A percentile compares a stretch with the other conserved stretches of the same genome.
Conservation (phyloP, 2,113 vertebrate species). For the Notarius quadriscutis region DNA sequence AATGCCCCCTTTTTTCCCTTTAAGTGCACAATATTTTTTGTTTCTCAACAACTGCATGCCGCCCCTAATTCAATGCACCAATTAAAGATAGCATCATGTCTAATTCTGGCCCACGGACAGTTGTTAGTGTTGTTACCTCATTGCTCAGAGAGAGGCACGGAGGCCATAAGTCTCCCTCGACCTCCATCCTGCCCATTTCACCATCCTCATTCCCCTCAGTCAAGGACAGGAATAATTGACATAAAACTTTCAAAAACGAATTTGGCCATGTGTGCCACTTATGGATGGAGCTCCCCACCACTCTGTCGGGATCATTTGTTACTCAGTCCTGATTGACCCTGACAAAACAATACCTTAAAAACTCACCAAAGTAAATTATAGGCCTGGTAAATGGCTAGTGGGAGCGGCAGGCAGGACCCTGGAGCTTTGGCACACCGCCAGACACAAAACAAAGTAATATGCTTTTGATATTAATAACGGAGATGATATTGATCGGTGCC, state of each 20-base stretch:
- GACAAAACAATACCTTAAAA: conserved; percentile 99
- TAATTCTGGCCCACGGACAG: conserved; percentile 79
- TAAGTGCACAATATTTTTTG: conserved; percentile 98
- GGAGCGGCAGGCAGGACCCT: conserved; percentile 62
- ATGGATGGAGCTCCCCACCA: conserved; percentile 76
- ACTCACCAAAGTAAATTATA: conserved; percentile 99
- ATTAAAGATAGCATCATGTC: conserved; percentile 94
- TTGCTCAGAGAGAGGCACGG: conserved; percentile 74
- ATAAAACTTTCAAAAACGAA: conserved; percentile 96
- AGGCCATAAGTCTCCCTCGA: conserved; percentile 67
- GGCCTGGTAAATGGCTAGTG: conserved; percentile 88
- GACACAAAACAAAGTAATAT: conserved; percentile 96
- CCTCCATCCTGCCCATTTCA: conserved; percentile 54
- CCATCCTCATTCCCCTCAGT: conserved; percentile 79
- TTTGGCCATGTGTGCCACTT: conserved; percentile 85
- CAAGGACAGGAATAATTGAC: conserved; percentile 96
- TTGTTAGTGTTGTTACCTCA: conserved; percentile 92
- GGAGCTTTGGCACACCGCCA: conserved; percentile 83
- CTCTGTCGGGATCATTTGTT: conserved; percentile 92
- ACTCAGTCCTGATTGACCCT: conserved; percentile 97
- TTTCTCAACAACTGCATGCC: conserved; percentile 76
- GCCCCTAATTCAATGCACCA: conserved; percentile 91
- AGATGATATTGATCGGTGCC: conserved; percentile 94
- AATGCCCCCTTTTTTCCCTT: conserved; percentile 82
- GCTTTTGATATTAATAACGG: conserved; percentile 99